These are phyloP conservation scores for Acronicta leporina DNA, from an alignment of 2,888 invertebrate genomes.

Conservation along the genomic window DNA sequence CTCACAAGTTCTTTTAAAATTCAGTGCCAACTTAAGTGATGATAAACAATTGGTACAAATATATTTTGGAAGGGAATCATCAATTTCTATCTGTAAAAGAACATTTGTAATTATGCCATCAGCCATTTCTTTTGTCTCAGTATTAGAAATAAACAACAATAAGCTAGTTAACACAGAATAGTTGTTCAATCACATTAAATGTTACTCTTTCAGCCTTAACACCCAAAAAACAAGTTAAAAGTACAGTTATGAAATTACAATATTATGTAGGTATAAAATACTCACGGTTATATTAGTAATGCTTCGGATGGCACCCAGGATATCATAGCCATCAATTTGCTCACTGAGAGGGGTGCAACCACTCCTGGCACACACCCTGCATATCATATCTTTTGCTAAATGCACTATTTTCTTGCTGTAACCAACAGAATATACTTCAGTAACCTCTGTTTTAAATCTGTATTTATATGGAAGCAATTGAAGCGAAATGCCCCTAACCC, in stretches of 20 bases:
- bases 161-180: neutral
- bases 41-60: constrained; percentile 82
- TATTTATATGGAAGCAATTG: too few species aligned
- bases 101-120: neutral
- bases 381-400: constrained; percentile 78
- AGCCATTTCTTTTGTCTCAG: neutral
- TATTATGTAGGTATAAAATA: constrained; percentile 22
- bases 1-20: constrained; percentile 81
- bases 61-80: constrained; percentile 83
- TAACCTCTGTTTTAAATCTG: too few species aligned
- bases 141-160: neutral
- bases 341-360: constrained; percentile 78
- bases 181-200: too few species aligned
- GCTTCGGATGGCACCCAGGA: constrained; percentile 77
- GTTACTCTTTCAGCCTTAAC: too few species aligned
- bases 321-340: constrained; percentile 75
- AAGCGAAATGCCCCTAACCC: too few species aligned
- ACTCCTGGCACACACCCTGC: constrained; percentile 80
- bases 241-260: too few species aligned
- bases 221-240: too few species aligned
- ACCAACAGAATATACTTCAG: constrained; percentile 16
- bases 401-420: constrained; percentile 68
- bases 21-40: constrained; percentile 73
- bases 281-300: constrained; percentile 80
- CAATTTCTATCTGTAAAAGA: constrained; percentile 73